Percentiles rank a stretch among this genome's conserved stretches.
These are phyloP conservation scores for Philonicus albiceps DNA, from an alignment of 2,888 invertebrate species.

Conservation along the genomic window DNA sequence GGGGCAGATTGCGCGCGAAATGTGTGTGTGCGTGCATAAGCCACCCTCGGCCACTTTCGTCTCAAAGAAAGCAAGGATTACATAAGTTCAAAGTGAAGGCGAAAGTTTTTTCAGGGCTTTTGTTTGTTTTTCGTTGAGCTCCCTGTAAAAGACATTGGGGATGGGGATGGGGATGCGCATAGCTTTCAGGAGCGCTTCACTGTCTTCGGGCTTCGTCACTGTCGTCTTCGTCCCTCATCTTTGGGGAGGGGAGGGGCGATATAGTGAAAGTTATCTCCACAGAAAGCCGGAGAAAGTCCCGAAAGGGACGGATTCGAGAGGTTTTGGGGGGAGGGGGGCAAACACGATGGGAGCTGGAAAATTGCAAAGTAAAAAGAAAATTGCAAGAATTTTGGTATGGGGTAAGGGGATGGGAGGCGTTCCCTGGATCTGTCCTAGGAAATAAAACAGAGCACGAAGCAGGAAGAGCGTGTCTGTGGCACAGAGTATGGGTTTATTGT, in stretches of 20 bases:
- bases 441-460: not conserved
- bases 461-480: not conserved
- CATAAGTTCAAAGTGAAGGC: conserved; percentile 31
- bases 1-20: not conserved
- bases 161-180: conserved; percentile 36
- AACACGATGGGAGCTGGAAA: not conserved
- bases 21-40: not conserved
- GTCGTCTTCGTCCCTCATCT: not conserved
- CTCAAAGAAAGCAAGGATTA: conserved; percentile 18
- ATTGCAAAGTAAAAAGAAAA: conserved; percentile 28
- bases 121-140: conserved; percentile 25
- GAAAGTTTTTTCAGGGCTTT: conserved; percentile 6
- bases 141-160: not conserved
- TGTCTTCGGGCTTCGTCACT: not conserved
- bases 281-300: not conserved
- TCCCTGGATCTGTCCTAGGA: not conserved
- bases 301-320: not conserved
- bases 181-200: not conserved
- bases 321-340: not conserved
- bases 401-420: not conserved
- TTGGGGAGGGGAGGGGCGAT: no score
- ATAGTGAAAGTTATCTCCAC: not conserved
- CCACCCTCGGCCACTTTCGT: not conserved
- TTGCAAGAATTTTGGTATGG: not conserved
- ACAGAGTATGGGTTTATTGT: not conserved